These are phyloP conservation scores for Lates calcarifer DNA, from an alignment of 2,113 vertebrate species.

Conservation along the genomic window DNA sequence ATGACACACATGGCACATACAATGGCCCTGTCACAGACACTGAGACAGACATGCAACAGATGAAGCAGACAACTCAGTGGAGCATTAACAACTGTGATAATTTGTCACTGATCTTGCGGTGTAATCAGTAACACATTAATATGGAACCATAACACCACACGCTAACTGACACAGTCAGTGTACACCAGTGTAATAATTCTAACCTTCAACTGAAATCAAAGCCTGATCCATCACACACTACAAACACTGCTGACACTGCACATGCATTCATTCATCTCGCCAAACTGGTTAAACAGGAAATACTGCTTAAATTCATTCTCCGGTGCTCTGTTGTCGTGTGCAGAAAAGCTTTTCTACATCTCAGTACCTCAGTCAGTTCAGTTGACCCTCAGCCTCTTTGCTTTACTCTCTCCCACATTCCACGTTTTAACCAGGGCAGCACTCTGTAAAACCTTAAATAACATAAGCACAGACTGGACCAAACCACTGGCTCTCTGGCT, in stretches of 20 bases:
- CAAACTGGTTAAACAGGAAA: slow-evolving; percentile 63
- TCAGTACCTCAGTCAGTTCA: slow-evolving; percentile 4
- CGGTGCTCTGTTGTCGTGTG: slow-evolving; percentile 12
- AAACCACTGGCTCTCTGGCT: slow-evolving; percentile 49
- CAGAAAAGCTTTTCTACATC: background rate
- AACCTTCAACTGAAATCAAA: slow-evolving; percentile 21
- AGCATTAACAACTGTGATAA: background rate
- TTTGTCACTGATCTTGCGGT: background rate
- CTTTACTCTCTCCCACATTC: slow-evolving; percentile 51
- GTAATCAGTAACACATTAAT: slow-evolving; percentile 49
- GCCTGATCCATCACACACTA: background rate
- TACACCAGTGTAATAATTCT: slow-evolving; percentile 17
- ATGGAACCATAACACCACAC: slow-evolving; percentile 6
- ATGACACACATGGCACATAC: slow-evolving; percentile 60
- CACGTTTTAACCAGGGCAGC: slow-evolving; percentile 47
- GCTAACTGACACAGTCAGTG: slow-evolving; percentile 18
- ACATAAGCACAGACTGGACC: slow-evolving; percentile 40
- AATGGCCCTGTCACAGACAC: slow-evolving; percentile 25
- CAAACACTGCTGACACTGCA: slow-evolving; percentile 25
- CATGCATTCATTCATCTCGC: slow-evolving; percentile 15
- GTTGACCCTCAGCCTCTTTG: slow-evolving; percentile 9
- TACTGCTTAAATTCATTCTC: slow-evolving; percentile 4
- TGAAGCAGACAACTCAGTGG: slow-evolving; percentile 8
- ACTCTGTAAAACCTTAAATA: slow-evolving; percentile 58
- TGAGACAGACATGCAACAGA: background rate